These are phyloP conservation scores for Herpetotheres cachinnans DNA, from an alignment of 2,113 vertebrate species.

Conservation along the genomic window DNA sequence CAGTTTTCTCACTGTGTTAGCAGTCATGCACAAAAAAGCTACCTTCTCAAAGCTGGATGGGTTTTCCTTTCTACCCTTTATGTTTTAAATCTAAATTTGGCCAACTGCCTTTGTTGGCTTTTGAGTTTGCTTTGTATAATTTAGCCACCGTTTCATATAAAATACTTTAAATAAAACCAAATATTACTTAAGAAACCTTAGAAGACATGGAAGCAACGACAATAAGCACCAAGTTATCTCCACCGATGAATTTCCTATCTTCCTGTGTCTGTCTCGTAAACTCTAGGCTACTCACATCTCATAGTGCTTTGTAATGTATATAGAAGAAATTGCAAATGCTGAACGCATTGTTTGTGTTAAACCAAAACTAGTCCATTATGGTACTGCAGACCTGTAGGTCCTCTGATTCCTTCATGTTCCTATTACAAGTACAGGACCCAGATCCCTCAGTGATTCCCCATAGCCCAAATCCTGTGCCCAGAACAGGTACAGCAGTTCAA, in stretches of 20 bases:
- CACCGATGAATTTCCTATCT: not conserved
- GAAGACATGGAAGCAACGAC: not conserved
- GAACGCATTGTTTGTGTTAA: not conserved
- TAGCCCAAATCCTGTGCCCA: not conserved
- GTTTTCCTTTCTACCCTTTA: not conserved
- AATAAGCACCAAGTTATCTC: not conserved
- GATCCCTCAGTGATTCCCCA: not conserved
- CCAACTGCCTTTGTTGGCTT: not conserved
- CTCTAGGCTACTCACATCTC: not conserved
- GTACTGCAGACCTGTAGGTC: not conserved
- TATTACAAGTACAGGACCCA: not conserved
- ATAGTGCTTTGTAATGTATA: not conserved
- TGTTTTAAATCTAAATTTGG: not conserved
- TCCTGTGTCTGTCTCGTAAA: not conserved
- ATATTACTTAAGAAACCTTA: not conserved
- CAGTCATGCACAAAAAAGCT: not conserved
- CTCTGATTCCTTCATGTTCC: not conserved
- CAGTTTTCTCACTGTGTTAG: not conserved
- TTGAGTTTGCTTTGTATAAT: not conserved
- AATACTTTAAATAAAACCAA: conserved; percentile 6
- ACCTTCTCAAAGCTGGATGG: not conserved
- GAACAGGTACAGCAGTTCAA: not conserved
- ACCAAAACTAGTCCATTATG: not conserved
- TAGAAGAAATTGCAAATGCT: not conserved
- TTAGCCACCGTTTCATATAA: not conserved